These are phyloP conservation scores for Plagodis pulveraria DNA, from an alignment of 2,888 invertebrate genomes.

Conservation along the genomic window DNA sequence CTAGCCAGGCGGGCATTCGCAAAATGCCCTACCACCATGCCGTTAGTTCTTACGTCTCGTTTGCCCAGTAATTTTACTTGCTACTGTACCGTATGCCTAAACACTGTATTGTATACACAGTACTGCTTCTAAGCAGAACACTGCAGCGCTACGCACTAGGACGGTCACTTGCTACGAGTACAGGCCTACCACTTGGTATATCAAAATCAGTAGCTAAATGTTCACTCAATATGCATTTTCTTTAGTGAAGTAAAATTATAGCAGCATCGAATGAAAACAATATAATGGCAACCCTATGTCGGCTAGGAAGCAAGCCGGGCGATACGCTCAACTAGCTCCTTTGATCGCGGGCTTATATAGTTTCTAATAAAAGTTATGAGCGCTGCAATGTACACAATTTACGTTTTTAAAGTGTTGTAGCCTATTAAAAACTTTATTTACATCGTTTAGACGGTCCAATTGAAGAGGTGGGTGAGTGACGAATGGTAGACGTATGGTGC, in stretches of 20 bases:
- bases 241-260: not conserved
- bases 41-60: too few species aligned
- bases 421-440: slow-evolving; percentile 32
- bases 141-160: too few species aligned
- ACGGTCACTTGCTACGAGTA: too few species aligned
- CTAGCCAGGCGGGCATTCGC: too few species aligned
- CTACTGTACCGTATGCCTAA: too few species aligned
- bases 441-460: slow-evolving; percentile 22
- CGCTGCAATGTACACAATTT: slow-evolving; percentile 27
- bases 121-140: too few species aligned
- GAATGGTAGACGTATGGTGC: slow-evolving; percentile 6
- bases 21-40: too few species aligned
- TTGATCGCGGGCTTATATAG: slow-evolving; percentile 27
- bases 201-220: too few species aligned
- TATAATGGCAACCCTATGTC: slow-evolving; percentile 1
- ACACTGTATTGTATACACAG: too few species aligned
- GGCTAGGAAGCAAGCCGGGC: slow-evolving; percentile 17
- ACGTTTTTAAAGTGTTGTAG: slow-evolving; percentile 32
- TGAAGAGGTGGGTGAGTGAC: slow-evolving; percentile 17
- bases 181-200: too few species aligned
- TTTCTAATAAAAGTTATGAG: slow-evolving; percentile 32
- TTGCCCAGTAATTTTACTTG: too few species aligned
- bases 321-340: slow-evolving; percentile 29
- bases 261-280: slow-evolving; percentile 1
- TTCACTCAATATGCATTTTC: too few species aligned